Evolutionary conservation across 1,140 invertebrate genomes (phyloP).

Genomic region (Apis laboriosa): DNA sequence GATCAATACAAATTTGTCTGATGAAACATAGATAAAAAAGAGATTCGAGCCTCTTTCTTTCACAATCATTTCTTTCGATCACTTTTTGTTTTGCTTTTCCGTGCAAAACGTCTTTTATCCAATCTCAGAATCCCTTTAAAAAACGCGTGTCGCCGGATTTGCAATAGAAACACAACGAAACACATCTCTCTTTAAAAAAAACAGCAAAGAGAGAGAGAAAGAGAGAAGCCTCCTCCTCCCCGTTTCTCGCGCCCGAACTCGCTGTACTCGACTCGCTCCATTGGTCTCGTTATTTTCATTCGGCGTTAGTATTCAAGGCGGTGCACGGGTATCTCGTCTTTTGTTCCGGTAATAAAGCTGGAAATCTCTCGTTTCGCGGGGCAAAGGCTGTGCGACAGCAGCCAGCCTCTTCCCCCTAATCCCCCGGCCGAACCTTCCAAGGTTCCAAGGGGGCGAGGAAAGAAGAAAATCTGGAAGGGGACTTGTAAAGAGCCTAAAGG

Average conservation of each 20-base stretch:
- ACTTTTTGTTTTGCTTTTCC: too few relatives aligned
- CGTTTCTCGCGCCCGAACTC: background rate
- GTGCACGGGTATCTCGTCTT: background rate
- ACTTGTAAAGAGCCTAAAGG: background rate
- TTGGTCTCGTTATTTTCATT: constrained; percentile 20
- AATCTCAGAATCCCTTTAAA: too few relatives aligned
- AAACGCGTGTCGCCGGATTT: too few relatives aligned
- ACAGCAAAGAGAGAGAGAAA: too few relatives aligned
- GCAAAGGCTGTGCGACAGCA: background rate
- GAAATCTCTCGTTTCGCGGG: constrained; percentile 13
- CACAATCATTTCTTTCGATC: too few relatives aligned
- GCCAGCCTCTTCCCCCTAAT: constrained; percentile 44
- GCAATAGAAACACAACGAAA: too few relatives aligned
- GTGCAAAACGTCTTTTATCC: too few relatives aligned
- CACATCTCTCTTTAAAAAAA: too few relatives aligned
- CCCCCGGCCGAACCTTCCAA: background rate
- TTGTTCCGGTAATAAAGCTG: constrained; percentile 41
- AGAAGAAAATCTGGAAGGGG: background rate
- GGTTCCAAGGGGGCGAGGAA: constrained; percentile 1
- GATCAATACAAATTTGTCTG: too few relatives aligned
- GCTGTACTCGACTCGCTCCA: background rate
- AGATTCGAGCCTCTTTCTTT: too few relatives aligned
- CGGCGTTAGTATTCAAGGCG: background rate
- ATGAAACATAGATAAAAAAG: too few relatives aligned
- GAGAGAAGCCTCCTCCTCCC: too few relatives aligned